Evolutionary conservation across 2,797 vertebrate genomes (phyloP), one percentile per base, ranked within the genome.

Genomic region (Syndactyla subalaris): DNA sequence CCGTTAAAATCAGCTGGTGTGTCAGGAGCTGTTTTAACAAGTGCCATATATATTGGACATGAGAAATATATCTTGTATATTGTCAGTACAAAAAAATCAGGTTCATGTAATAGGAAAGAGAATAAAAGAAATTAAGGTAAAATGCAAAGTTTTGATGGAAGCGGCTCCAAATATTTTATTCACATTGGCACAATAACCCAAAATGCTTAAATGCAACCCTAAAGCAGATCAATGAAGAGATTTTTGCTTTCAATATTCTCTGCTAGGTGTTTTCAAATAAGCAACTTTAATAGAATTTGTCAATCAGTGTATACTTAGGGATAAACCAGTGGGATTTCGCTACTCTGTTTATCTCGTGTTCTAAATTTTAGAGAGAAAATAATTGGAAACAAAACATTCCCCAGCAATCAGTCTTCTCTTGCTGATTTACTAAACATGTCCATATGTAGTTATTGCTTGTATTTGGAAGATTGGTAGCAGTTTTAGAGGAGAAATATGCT

Each of bases 191-290:
- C 27, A 66, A 8, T 22, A 38, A 46, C 46, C 38, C n/a, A 59
- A 80, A 95, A 59, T 65, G 18, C 59, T 92, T 84, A 92, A 94
- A 89, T 59, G 14, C 77, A 74, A 57, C 52, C 39, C 38, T 92
- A 65, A 95, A 87, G 58, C 38, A 51, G 13, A 51, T 55, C 34
- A 63, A 66, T 68, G 63, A 92, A 82, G 70, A 78, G 23, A 82
- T 38, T 75, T 79, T 87, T 90, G 38, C 38, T 89, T 96, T 95
- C 51, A 9, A 27, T 91, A 83, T 96, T 89, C 62, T 89, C 62
- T 92, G 83, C 38, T 93, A 87, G 79, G 29, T 57, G 66, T 94
- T 97, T 95, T 91, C 65, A 95, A 95, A 92, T 58, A 88, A 73
- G 48, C 21, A 46, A 67, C 80, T 96, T 91, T 86, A 78, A 79